A percentile compares a stretch with the other conserved stretches of the same genome.
Conservation (phyloP, 2,113 vertebrate genomes). For the Hippolais icterina region DNA sequence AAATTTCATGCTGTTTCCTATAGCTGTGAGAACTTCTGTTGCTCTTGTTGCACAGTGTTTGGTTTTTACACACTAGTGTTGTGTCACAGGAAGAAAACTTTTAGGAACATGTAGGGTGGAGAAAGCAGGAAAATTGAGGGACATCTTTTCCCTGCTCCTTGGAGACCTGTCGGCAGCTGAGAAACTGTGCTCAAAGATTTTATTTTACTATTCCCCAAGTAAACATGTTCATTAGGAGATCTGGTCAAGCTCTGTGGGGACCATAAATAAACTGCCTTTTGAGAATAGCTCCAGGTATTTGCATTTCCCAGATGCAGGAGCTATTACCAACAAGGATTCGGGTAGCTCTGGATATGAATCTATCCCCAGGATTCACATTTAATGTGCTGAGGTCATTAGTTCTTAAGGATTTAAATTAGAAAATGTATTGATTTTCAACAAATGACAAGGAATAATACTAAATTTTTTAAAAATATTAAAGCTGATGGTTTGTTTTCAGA, state of each 20-base stretch:
- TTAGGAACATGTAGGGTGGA: accelerated
- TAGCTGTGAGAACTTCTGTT: background rate
- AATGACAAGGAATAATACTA: background rate
- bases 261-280: background rate
- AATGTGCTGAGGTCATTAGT: background rate
- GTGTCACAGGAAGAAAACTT: background rate
- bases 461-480: background rate
- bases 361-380: background rate
- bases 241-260: background rate
- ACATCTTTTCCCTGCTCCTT: background rate
- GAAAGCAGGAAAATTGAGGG: background rate
- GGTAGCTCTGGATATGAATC: background rate
- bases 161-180: background rate
- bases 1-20: background rate
- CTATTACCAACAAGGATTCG: background rate
- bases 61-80: background rate
- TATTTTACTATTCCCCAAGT: background rate
- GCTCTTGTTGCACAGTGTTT: background rate
- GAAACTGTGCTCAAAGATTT: background rate
- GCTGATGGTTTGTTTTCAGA: background rate
- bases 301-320: background rate
- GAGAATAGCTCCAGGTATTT: background rate
- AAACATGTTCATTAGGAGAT: background rate
- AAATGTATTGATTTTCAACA: background rate
- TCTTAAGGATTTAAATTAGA: background rate